phyloP scores from a whole-genome alignment of 2,888 invertebrate species.

The Gastracanthus pulcherrimus region DNA sequence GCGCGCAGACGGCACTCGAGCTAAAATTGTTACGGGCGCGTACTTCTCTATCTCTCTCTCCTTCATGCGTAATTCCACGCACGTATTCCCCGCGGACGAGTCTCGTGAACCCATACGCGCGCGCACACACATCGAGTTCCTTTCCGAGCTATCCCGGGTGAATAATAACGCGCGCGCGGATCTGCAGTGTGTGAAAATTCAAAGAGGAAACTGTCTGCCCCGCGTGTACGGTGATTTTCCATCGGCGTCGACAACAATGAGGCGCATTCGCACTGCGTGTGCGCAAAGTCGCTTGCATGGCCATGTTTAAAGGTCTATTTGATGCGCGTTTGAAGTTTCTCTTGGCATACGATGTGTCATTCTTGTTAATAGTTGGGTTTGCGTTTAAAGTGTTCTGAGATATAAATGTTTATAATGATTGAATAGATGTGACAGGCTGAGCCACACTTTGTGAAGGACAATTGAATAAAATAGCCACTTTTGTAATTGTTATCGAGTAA shows the following conservation, averaged over 20 bases:
- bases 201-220: constrained; percentile 31
- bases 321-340: neutral
- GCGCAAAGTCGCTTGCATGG: no score
- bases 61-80: constrained; percentile 43
- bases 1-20: constrained; percentile 24
- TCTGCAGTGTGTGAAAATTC: constrained; percentile 42
- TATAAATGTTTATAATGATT: neutral
- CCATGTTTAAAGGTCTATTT: no score
- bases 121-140: constrained; percentile 43
- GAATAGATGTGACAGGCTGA: neutral
- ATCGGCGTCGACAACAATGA: neutral
- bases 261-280: no score
- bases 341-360: neutral
- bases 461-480: no score
- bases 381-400: neutral
- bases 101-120: constrained; percentile 10
- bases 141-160: constrained; percentile 26
- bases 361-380: neutral
- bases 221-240: constrained; percentile 42
- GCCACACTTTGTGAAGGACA: no score
- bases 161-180: constrained; percentile 48
- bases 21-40: constrained; percentile 52
- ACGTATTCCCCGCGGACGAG: constrained; percentile 36
- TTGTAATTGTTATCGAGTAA: no score
- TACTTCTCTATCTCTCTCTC: constrained; percentile 10